Percentiles rank a stretch among this genome's conserved stretches.
phyloP scores from a whole-genome alignment of 2,888 invertebrate species.

The Hirudinaria manillensis region DNA sequence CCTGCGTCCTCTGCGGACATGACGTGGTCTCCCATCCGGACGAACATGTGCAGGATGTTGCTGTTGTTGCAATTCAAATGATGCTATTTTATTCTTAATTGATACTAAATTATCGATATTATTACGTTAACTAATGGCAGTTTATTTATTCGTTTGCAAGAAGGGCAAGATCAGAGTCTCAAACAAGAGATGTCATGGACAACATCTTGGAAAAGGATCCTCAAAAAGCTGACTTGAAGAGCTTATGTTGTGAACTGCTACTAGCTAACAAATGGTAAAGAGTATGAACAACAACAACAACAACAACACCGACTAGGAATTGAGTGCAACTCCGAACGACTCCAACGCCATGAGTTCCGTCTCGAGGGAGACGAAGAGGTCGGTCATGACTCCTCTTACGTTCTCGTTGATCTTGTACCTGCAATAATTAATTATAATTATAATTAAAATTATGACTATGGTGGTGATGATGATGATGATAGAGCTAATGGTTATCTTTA shows the following conservation, averaged over 20 bases:
- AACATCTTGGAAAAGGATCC: no score
- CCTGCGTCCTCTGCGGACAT: constrained; percentile 80
- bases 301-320: background rate
- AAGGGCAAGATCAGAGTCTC: no score
- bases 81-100: no score
- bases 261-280: no score
- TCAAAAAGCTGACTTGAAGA: no score
- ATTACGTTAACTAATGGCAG: no score
- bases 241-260: no score
- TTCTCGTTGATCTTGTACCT: constrained; percentile 37
- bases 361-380: constrained; percentile 81
- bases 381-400: constrained; percentile 67
- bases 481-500: background rate
- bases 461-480: no score
- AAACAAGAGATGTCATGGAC: no score
- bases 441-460: background rate
- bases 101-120: no score
- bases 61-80: constrained; percentile 55
- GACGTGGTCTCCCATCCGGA: constrained; percentile 75
- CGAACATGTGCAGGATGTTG: constrained; percentile 3
- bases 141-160: no score
- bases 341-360: constrained; percentile 78
- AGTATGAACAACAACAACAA: constrained; percentile 15
- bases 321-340: constrained; percentile 60
- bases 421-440: background rate